Evolutionary conservation across 2,797 vertebrate genomes (phyloP).

Genomic region (Podargus strigoides): DNA sequence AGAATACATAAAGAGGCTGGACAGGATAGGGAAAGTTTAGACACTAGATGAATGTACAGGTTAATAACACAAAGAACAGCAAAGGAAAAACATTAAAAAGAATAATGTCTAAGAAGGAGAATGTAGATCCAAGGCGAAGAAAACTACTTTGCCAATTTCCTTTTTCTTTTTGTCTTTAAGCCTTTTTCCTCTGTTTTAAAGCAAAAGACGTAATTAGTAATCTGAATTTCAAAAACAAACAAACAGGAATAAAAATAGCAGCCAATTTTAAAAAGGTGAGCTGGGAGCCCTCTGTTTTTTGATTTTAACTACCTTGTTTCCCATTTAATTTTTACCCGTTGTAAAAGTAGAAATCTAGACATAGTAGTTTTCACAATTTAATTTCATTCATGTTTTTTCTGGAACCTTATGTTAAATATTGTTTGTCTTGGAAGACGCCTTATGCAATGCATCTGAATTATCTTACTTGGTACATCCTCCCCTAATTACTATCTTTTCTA

Average conservation of each 20-base stretch:
- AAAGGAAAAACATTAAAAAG: background rate
- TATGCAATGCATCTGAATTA: background rate
- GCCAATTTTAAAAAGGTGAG: background rate
- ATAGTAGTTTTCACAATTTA: background rate
- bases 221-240: background rate
- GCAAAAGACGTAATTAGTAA: background rate
- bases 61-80: background rate
- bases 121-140: background rate
- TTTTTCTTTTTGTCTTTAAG: background rate
- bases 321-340: background rate
- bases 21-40: background rate
- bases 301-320: background rate
- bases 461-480: background rate
- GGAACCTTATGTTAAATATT: background rate
- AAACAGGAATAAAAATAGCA: background rate
- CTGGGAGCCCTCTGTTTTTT: background rate
- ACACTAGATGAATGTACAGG: background rate
- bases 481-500: background rate
- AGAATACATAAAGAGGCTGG: background rate
- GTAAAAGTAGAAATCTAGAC: background rate
- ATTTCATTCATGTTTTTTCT: background rate
- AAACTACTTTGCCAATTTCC: background rate
- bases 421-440: background rate
- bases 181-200: background rate
- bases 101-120: background rate